These are phyloP conservation scores for Drosophila anomalata DNA, from an alignment of 2,888 invertebrate species.

Conservation along the genomic window DNA sequence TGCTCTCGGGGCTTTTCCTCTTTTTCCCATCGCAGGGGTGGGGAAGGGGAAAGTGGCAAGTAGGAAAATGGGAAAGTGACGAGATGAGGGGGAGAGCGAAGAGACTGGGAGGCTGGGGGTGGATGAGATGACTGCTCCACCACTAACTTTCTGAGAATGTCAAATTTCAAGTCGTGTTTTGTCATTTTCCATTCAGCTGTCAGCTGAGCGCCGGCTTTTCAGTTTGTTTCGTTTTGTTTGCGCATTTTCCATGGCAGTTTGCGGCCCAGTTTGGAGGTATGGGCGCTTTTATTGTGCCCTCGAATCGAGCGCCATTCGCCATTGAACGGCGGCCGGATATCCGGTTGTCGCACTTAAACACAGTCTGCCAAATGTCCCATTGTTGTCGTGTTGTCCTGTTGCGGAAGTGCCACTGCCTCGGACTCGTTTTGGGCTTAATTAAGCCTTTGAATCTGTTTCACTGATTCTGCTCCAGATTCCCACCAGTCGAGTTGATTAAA, in stretches of 20 bases:
- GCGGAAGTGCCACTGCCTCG: slow-evolving; percentile 41
- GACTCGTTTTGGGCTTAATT: slow-evolving; percentile 39
- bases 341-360: slow-evolving; percentile 68
- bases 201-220: slow-evolving; percentile 28
- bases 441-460: slow-evolving; percentile 38
- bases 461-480: slow-evolving; percentile 1
- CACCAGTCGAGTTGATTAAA: slow-evolving; percentile 52
- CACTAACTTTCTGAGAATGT: slow-evolving; percentile 39
- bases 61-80: slow-evolving; percentile 7
- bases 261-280: slow-evolving; percentile 26
- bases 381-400: slow-evolving; percentile 24
- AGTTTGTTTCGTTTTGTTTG: slow-evolving; percentile 26
- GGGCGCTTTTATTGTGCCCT: slow-evolving; percentile 48
- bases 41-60: not conserved
- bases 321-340: slow-evolving; percentile 68
- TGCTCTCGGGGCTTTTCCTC: slow-evolving; percentile 28
- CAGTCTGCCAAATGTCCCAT: slow-evolving; percentile 35
- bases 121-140: slow-evolving; percentile 8
- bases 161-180: slow-evolving; percentile 71
- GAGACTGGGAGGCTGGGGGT: not conserved
- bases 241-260: slow-evolving; percentile 11
- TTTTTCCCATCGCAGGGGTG: not conserved
- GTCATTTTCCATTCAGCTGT: slow-evolving; percentile 63
- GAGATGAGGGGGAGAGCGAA: slow-evolving; percentile 9
- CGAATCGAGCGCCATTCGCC: slow-evolving; percentile 48